Evolutionary conservation across 2,797 vertebrate genomes (phyloP).

Genomic region (Chlorospingus semifuscus): DNA sequence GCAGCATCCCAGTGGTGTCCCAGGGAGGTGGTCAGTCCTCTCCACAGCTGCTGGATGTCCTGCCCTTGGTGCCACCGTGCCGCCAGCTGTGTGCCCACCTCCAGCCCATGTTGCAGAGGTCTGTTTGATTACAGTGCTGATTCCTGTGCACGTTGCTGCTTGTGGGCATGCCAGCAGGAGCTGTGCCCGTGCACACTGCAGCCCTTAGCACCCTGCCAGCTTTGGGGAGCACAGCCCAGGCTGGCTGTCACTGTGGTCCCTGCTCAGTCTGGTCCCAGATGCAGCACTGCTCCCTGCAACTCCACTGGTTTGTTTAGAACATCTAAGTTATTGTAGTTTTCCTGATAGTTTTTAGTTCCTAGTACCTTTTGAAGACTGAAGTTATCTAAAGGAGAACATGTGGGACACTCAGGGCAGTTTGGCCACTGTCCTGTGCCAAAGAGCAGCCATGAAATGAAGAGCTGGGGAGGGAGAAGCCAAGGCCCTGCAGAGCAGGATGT

Average conservation of each 20-base stretch:
- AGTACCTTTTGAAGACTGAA: not conserved
- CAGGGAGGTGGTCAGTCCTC: not conserved
- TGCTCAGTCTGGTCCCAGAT: not conserved
- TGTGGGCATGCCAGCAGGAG: not conserved
- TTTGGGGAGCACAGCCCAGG: not conserved
- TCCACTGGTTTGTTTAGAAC: not conserved
- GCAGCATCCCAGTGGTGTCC: not conserved
- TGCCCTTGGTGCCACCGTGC: accelerated
- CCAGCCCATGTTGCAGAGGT: not conserved
- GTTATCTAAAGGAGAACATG: not conserved
- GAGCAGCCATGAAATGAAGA: accelerated
- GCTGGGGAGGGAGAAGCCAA: not conserved
- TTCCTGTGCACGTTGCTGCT: not conserved
- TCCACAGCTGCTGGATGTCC: not conserved
- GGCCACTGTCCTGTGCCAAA: not conserved
- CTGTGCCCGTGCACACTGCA: not conserved
- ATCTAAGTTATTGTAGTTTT: not conserved
- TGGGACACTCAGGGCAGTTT: not conserved
- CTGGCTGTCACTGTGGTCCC: not conserved
- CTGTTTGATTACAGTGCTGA: not conserved
- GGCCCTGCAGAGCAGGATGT: accelerated
- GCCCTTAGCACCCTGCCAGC: not conserved
- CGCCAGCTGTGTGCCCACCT: not conserved
- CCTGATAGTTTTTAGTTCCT: not conserved
- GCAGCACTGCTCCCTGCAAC: not conserved